Conservation (phyloP, 2,113 vertebrate genomes). For the Poicephalus meyeri region DNA sequence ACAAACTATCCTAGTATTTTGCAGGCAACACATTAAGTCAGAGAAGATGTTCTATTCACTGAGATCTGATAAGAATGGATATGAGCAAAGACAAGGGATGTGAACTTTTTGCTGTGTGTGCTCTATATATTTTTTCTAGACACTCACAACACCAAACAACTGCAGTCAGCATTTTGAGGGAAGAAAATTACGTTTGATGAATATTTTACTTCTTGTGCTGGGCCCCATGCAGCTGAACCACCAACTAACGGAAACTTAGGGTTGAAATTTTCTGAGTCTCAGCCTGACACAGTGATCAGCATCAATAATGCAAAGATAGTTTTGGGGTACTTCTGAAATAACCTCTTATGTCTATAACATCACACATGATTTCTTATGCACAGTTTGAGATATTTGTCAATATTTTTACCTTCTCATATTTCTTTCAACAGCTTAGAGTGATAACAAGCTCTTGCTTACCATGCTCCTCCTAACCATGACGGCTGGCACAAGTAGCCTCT, state of each 20-base stretch:
- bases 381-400: background rate
- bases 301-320: background rate
- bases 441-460: background rate
- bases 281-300: background rate
- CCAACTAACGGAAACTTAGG: background rate
- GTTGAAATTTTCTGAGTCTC: background rate
- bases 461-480: background rate
- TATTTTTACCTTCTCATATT: background rate
- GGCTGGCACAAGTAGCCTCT: background rate
- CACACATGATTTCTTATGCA: background rate
- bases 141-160: background rate
- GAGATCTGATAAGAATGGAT: background rate
- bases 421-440: background rate
- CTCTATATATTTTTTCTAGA: background rate
- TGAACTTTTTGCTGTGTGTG: background rate
- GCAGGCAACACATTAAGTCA: background rate
- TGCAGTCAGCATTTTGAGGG: background rate
- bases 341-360: background rate
- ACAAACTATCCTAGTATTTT: background rate
- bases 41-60: background rate
- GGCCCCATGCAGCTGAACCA: background rate
- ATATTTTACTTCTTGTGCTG: background rate
- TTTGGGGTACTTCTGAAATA: background rate
- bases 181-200: background rate
- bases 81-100: background rate